phyloP scores from a whole-genome alignment of 1,140 invertebrate species.

The Galleria mellonella region DNA sequence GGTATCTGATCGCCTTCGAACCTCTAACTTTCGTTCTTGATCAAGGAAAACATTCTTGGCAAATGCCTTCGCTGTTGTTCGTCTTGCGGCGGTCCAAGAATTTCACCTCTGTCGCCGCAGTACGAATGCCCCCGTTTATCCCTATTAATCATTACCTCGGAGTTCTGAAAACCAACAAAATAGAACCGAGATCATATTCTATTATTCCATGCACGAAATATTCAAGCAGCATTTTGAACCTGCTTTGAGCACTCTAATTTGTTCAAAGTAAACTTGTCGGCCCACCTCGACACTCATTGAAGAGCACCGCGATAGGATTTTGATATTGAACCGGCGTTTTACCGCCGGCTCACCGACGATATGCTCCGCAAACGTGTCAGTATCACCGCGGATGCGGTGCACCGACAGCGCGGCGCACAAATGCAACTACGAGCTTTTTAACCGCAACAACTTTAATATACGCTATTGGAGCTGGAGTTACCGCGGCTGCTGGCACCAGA shows the following conservation, averaged over 20 bases:
- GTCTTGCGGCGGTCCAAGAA: conserved; percentile 88
- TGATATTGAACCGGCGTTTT: conserved; percentile 2
- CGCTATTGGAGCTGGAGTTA: conserved; percentile 90
- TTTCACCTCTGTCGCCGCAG: conserved; percentile 85
- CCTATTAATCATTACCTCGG: conserved; percentile 85
- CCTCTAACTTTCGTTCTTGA: too few relatives aligned
- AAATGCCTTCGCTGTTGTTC: conserved; percentile 85
- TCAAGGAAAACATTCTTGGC: too few relatives aligned
- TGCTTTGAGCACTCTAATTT: conserved; percentile 2
- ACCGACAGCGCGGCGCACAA: conserved; percentile 3
- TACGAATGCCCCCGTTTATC: conserved; percentile 87
- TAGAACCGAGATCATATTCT: conserved; percentile 85
- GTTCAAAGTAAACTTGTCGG: conserved; percentile 3
- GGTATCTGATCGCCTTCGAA: too few relatives aligned
- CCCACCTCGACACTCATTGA: conserved; percentile 2
- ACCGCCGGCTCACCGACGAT: conserved; percentile 1
- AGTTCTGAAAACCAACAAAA: conserved; percentile 79
- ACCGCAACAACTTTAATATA: conserved; percentile 86
- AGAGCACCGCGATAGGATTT: conserved; percentile 2
- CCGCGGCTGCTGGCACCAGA: conserved; percentile 89
- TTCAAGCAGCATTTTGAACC: conserved; percentile 56
- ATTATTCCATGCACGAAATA: conserved; percentile 85
- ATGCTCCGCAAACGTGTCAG: conserved; percentile 3
- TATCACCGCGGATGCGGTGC: conserved; percentile 3
- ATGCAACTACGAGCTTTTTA: conserved; percentile 3